phyloP scores from a whole-genome alignment of 1,140 invertebrate genomes.

The Archivesica marissinica region DNA sequence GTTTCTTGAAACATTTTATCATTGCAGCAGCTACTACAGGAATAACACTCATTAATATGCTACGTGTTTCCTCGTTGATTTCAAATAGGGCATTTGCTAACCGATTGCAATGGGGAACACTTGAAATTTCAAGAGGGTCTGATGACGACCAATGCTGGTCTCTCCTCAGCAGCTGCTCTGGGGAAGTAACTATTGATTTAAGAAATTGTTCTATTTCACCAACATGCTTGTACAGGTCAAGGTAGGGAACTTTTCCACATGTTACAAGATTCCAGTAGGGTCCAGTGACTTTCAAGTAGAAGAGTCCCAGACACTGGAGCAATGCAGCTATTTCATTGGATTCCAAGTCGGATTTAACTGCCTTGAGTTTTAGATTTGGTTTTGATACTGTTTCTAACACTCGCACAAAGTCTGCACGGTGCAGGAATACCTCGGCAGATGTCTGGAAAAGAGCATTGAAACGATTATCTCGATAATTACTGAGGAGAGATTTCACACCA shows the following conservation, averaged over 20 bases:
- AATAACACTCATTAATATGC: not conserved
- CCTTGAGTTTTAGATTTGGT: slow-evolving; percentile 18
- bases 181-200: not conserved
- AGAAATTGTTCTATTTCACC: not conserved
- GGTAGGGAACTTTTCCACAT: not conserved
- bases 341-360: slow-evolving; percentile 1
- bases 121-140: not conserved
- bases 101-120: not conserved
- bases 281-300: slow-evolving; percentile 15
- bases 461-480: slow-evolving; percentile 35
- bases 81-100: not conserved
- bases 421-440: slow-evolving; percentile 8
- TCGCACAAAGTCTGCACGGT: not conserved
- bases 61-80: not conserved
- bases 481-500: slow-evolving; percentile 33
- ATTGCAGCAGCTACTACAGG: not conserved
- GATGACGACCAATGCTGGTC: not conserved
- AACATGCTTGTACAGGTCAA: not conserved
- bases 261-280: slow-evolving; percentile 5
- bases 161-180: too few relatives aligned
- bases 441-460: slow-evolving; percentile 40
- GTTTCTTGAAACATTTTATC: not conserved
- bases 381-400: slow-evolving; percentile 21
- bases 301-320: not conserved
- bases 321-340: not conserved